phyloP scores from a whole-genome alignment of 2,797 vertebrate species.

The Acanthopagrus latus region DNA sequence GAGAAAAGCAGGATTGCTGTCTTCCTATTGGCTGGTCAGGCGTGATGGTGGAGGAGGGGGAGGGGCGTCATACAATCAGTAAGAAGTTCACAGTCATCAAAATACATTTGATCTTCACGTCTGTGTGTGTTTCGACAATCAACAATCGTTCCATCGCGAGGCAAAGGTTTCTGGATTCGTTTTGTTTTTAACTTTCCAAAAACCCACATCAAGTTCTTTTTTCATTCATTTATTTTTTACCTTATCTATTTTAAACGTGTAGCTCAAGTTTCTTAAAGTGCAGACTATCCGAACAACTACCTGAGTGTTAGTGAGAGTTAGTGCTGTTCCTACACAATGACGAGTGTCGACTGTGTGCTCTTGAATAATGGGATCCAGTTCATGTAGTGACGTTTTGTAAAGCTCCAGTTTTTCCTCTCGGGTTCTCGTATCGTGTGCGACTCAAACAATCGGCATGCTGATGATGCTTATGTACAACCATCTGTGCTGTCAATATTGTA shows the following conservation, averaged over 20 bases:
- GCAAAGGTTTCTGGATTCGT: slow-evolving; percentile 24
- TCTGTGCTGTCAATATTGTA: not conserved
- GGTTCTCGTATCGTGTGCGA: not conserved
- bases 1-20: not conserved
- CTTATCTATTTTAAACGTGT: slow-evolving; percentile 18
- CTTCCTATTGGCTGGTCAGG: slow-evolving; percentile 18
- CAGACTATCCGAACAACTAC: slow-evolving; percentile 81
- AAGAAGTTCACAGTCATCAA: slow-evolving; percentile 68
- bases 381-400: not conserved
- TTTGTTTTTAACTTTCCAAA: not conserved
- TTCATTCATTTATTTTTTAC: not conserved
- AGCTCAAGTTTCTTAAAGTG: slow-evolving; percentile 81
- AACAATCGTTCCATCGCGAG: slow-evolving; percentile 59
- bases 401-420: slow-evolving; percentile 16
- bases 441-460: slow-evolving; percentile 1
- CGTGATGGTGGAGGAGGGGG: too few species aligned
- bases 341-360: slow-evolving; percentile 18
- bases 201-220: slow-evolving; percentile 38
- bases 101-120: slow-evolving; percentile 57
- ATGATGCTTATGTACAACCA: slow-evolving; percentile 15
- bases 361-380: slow-evolving; percentile 15
- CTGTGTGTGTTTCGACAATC: slow-evolving; percentile 59
- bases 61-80: slow-evolving; percentile 52
- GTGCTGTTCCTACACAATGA: slow-evolving; percentile 68
- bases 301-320: slow-evolving; percentile 82